Evolutionary conservation across 2,113 vertebrate species (phyloP).

Genomic region (Ceuthmochares aereus): DNA sequence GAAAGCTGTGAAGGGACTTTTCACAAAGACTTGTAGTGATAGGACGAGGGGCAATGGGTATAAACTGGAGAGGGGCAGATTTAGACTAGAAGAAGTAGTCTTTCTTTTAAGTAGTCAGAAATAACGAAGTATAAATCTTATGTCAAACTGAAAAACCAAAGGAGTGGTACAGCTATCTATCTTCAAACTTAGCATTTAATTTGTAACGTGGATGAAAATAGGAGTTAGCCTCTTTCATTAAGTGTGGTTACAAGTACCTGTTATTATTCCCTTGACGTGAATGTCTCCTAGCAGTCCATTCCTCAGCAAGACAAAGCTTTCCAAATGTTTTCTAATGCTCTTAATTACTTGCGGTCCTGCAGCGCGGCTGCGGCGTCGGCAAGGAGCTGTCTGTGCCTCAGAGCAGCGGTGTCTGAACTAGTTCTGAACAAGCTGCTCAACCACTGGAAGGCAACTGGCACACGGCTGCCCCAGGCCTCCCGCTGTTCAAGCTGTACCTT

Average conservation of each 20-base stretch:
- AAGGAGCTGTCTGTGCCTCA: background rate
- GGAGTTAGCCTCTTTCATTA: background rate
- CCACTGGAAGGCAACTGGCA: accelerated
- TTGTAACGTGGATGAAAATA: background rate
- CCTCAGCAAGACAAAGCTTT: background rate
- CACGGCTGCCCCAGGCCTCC: accelerated
- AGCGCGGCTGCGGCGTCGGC: background rate
- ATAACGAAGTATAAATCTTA: background rate
- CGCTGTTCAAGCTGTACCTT: accelerated
- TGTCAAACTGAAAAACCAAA: background rate
- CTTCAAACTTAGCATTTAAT: background rate
- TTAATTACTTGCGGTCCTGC: background rate
- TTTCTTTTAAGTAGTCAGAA: background rate
- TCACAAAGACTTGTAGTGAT: too few species aligned
- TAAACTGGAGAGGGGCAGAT: too few species aligned
- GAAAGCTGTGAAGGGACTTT: too few species aligned
- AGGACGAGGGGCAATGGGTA: too few species aligned
- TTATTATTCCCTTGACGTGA: background rate
- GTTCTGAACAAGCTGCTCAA: background rate
- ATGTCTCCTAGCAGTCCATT: background rate
- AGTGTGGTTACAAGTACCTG: background rate
- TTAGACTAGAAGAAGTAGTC: too few species aligned
- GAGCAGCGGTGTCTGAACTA: background rate
- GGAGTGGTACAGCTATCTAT: background rate
- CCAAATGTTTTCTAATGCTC: background rate